A percentile compares a stretch with the other conserved stretches of the same genome.
Evolutionary conservation across 2,888 invertebrate genomes (phyloP).

Genomic region (Drosophila conformis): DNA sequence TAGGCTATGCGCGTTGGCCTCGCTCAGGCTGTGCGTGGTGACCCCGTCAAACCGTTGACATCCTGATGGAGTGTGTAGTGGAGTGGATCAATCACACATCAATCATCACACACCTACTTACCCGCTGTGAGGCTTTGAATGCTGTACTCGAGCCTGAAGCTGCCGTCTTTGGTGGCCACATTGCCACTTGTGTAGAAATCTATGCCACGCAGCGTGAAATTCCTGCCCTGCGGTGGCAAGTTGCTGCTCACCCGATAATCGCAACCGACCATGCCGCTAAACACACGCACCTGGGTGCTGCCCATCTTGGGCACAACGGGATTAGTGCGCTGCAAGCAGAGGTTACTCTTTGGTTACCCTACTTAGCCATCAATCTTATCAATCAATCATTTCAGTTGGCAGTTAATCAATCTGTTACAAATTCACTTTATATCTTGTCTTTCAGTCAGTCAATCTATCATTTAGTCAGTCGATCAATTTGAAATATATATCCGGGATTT

Average conservation of each 20-base stretch:
- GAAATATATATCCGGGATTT: neutral
- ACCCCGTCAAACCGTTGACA: conserved; percentile 61
- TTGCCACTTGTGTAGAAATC: conserved; percentile 65
- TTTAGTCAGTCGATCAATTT: neutral
- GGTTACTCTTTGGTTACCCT: neutral
- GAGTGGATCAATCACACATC: neutral
- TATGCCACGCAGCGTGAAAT: conserved; percentile 66
- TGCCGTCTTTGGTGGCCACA: conserved; percentile 56
- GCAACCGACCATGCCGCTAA: conserved; percentile 88
- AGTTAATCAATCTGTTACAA: neutral
- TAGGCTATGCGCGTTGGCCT: conserved; percentile 69
- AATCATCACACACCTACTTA: conserved; percentile 42
- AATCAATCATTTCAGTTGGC: neutral
- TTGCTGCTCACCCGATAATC: conserved; percentile 73
- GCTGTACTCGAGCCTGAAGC: conserved; percentile 49
- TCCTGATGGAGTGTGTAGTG: conserved; percentile 48
- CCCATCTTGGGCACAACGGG: conserved; percentile 87
- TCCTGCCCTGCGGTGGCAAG: conserved; percentile 29
- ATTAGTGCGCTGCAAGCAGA: conserved; percentile 87
- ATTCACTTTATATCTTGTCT: neutral
- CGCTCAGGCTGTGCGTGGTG: conserved; percentile 40
- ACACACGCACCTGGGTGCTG: conserved; percentile 89
- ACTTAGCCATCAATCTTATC: neutral
- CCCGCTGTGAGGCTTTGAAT: conserved; percentile 53
- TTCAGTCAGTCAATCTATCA: neutral